Base-by-base conservation (phyloP, 2,797 vertebrate genomes). In the Gambelia wislizenii region DNA sequence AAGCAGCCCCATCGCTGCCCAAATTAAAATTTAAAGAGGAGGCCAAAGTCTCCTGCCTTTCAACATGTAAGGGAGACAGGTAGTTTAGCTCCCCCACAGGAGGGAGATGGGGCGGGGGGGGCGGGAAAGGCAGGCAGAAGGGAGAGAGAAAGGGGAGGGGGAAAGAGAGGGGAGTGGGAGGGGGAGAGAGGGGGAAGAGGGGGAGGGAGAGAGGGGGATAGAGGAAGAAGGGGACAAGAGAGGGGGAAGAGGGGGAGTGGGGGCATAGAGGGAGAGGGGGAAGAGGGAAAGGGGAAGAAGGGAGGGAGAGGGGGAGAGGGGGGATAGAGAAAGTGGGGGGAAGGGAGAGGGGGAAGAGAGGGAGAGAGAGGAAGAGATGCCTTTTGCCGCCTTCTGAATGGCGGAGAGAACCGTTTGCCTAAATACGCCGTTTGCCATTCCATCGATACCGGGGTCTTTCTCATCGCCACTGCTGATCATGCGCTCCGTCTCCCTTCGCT, bases 401-500 rank as follows among this genome's bases (percentile, higher is more conserved):
- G 52, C 70, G 30, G 67, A 83, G 47, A 89, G 64, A 80, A 80
- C 59, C 54, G 84, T 85, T 91, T 89, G 87, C 93, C 92, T 91
- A 83, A 92, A 88, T 75, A 85, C 78, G 80, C 86, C 67, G 27
- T 44, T 74, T 67, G 47, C 84, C 30, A 80, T 88, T 87, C 85
- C 83, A 89, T 79, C 86, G 83, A 90, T 49, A 87, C n/a, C 56
- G 56, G 75, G 67, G 42, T 61, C 76, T 70, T 89, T 56, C 78
- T 85, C 86, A 56, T 64, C 18, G 13, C 42, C 83, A 84, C 54
- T 79, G 20, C n/a, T 54, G 49, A 85, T 86, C 80, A 80, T 67
- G 61, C 87, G 25, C 85, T 83, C 72, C 78, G 77, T 91, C 82
- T 89, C 54, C 77, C n/a, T 92, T 91, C 83, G 76, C 80, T 93